phyloP scores from a whole-genome alignment of 2,797 vertebrate genomes.

The Malurus leucopterus region DNA sequence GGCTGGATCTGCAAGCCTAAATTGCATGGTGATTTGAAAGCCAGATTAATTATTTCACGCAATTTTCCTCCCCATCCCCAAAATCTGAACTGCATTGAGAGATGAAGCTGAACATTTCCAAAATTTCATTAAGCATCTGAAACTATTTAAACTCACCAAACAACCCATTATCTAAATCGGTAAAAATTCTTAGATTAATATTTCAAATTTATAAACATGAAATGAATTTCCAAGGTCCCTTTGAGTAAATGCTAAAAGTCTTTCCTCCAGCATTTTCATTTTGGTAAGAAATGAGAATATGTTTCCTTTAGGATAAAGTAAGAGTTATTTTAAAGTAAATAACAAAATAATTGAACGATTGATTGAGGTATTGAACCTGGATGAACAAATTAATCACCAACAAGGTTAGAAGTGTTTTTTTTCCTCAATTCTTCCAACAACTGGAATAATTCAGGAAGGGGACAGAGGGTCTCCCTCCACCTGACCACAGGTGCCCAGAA shows the following conservation, averaged over 20 bases:
- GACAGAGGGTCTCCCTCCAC: rapidly evolving
- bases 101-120: not conserved
- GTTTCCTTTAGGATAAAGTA: not conserved
- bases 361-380: not conserved
- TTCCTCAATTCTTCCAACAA: not conserved
- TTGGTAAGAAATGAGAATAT: not conserved
- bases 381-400: not conserved
- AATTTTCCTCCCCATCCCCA: not conserved
- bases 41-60: not conserved
- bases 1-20: not conserved
- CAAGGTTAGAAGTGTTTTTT: rapidly evolving
- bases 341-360: not conserved
- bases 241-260: not conserved
- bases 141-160: not conserved
- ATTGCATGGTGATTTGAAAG: not conserved
- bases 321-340: not conserved
- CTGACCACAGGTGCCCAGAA: not conserved
- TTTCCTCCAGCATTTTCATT: not conserved
- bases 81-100: not conserved
- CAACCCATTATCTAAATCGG: not conserved
- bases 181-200: not conserved
- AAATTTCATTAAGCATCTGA: not conserved
- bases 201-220: not conserved
- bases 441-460: not conserved
- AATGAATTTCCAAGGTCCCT: not conserved